phyloP scores from a whole-genome alignment of 37 sponge, comb jelly and placozoan genomes.

The Trichoplax adhaerens region DNA sequence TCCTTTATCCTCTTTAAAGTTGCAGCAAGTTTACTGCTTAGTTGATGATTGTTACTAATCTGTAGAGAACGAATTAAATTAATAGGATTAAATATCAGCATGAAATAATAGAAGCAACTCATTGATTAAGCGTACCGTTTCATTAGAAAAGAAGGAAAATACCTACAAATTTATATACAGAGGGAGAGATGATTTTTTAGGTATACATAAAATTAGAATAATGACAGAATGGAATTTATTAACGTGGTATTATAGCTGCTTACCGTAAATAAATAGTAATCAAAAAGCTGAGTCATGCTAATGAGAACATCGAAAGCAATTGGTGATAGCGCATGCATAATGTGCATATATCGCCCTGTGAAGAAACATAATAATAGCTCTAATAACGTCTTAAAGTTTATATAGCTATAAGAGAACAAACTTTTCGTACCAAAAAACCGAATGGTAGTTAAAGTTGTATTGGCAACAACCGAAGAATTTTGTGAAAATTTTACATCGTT shows the following conservation, averaged over 20 bases:
- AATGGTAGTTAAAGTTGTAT: slow-evolving; percentile 71
- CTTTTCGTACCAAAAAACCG: slow-evolving; percentile 51
- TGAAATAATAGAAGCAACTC: slow-evolving; percentile 2
- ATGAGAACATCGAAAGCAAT: slow-evolving; percentile 86
- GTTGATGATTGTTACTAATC: slow-evolving; percentile 2
- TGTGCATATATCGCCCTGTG: slow-evolving; percentile 77
- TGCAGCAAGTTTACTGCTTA: slow-evolving; percentile 41
- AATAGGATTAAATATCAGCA: not conserved
- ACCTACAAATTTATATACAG: slow-evolving; percentile 23
- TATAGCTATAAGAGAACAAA: not conserved
- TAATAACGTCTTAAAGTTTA: not conserved
- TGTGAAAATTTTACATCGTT: not conserved
- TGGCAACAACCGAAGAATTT: slow-evolving; percentile 66
- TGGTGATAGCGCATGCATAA: slow-evolving; percentile 79
- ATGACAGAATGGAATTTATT: too few relatives aligned
- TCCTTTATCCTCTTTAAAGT: slow-evolving; percentile 48
- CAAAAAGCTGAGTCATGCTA: slow-evolving; percentile 82
- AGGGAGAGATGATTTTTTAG: not conserved
- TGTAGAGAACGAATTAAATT: not conserved
- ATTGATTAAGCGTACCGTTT: slow-evolving; percentile 28
- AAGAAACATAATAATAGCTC: not conserved
- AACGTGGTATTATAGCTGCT: not conserved
- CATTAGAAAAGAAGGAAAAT: slow-evolving; percentile 46
- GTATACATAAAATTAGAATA: too few relatives aligned
- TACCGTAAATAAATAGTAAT: slow-evolving; percentile 83